A percentile compares a stretch with the other conserved stretches of the same genome.
phyloP scores from a whole-genome alignment of 2,113 vertebrate genomes.

The Redunca redunca region DNA sequence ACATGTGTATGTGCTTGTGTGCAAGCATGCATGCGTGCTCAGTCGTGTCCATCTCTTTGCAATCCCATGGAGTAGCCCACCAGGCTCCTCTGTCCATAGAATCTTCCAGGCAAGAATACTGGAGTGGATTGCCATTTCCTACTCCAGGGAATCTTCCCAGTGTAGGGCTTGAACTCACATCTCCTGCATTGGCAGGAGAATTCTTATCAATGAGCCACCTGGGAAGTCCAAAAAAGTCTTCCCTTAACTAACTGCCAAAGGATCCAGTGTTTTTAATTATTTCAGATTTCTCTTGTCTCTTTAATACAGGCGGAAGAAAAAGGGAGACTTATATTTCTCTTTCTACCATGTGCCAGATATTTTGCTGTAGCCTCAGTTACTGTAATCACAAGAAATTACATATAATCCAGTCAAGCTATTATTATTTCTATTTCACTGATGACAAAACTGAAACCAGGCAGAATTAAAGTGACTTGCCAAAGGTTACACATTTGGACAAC shows the following conservation, averaged over 20 bases:
- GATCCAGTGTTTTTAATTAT: not conserved
- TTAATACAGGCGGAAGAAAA: not conserved
- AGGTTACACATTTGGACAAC: not conserved
- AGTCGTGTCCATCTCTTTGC: fast-evolving
- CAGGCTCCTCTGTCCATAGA: not conserved
- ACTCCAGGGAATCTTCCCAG: not conserved
- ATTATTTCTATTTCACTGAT: not conserved
- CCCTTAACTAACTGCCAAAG: not conserved
- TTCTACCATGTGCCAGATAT: not conserved
- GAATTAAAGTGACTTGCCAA: not conserved
- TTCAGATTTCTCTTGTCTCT: not conserved
- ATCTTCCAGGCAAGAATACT: not conserved
- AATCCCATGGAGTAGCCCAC: not conserved
- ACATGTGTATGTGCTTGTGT: fast-evolving
- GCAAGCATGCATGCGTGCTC: fast-evolving
- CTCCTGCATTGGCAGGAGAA: not conserved
- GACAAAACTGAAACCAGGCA: not conserved
- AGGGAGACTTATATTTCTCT: not conserved
- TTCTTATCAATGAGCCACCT: not conserved
- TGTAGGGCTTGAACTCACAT: not conserved
- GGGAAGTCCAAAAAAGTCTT: not conserved
- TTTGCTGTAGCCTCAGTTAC: not conserved
- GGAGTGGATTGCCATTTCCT: not conserved
- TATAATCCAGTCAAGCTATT: not conserved
- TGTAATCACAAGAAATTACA: not conserved